Evolutionary conservation across 2,888 invertebrate genomes (phyloP).

Genomic region (Leistus spinibarbis): DNA sequence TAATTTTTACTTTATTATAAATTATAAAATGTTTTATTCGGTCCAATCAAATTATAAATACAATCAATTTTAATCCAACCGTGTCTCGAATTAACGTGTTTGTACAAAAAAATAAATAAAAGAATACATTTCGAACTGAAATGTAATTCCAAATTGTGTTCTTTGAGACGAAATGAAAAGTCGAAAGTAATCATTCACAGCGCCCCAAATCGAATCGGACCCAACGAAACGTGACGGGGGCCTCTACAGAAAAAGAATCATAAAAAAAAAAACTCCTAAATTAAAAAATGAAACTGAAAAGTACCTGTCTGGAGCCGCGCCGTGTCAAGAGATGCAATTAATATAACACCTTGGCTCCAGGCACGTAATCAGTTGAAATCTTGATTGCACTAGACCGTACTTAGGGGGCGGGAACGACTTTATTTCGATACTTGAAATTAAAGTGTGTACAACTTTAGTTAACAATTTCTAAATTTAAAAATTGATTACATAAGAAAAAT

Average conservation of each 20-base stretch:
- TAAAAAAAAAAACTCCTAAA: neutral
- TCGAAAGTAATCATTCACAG: neutral
- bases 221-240: slow-evolving; percentile 3
- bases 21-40: neutral
- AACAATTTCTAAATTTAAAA: no score
- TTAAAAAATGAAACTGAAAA: slow-evolving; percentile 41
- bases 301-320: slow-evolving; percentile 50
- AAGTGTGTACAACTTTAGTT: no score
- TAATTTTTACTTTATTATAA: no score
- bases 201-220: slow-evolving; percentile 1
- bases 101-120: neutral
- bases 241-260: slow-evolving; percentile 20
- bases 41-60: neutral
- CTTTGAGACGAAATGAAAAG: slow-evolving; percentile 1
- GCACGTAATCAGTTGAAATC: slow-evolving; percentile 14
- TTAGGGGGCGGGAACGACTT: no score
- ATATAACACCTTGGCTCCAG: slow-evolving; percentile 50
- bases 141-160: neutral
- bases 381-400: neutral
- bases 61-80: neutral
- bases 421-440: no score
- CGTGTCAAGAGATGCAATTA: slow-evolving; percentile 52
- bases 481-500: no score
- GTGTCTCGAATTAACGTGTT: neutral
- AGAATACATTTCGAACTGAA: neutral